Percentiles rank a stretch among this genome's conserved stretches.
phyloP scores from a whole-genome alignment of 2,797 vertebrate species.

The Cyclura pinguis region DNA sequence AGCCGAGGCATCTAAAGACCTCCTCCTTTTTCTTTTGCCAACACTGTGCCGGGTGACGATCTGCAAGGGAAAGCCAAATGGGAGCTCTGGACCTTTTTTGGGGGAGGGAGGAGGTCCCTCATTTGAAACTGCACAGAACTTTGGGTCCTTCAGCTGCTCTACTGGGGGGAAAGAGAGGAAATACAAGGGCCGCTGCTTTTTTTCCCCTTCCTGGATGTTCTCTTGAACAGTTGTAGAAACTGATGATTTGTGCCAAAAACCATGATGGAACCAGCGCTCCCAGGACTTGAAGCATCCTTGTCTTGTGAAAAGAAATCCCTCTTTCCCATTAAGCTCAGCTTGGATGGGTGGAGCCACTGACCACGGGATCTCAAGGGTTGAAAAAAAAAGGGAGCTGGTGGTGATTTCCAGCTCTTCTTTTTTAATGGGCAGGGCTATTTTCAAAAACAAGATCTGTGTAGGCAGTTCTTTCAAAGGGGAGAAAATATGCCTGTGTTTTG shows the following conservation, averaged over 20 bases:
- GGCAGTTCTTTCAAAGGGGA: not conserved
- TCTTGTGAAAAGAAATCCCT: not conserved
- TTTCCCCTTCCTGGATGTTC: accelerated
- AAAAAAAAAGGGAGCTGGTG: not conserved
- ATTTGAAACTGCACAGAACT: not conserved
- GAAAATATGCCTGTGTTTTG: accelerated
- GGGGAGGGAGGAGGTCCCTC: not conserved
- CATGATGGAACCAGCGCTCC: not conserved
- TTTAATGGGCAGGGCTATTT: not conserved
- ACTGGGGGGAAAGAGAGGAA: accelerated
- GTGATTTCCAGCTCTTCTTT: not conserved
- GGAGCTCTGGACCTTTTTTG: accelerated
- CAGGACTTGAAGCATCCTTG: not conserved
- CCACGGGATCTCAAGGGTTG: not conserved
- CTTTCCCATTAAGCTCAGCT: not conserved
- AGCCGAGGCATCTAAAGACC: accelerated
- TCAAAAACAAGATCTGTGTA: not conserved
- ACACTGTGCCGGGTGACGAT: accelerated
- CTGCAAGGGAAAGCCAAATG: not conserved
- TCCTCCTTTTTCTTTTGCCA: not conserved
- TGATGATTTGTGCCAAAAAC: not conserved
- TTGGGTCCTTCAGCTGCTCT: not conserved
- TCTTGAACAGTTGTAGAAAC: not conserved
- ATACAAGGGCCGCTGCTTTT: not conserved
- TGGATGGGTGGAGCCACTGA: no score